Conservation (phyloP, 2,888 invertebrate genomes). For the Rugalucina vietnamica region DNA sequence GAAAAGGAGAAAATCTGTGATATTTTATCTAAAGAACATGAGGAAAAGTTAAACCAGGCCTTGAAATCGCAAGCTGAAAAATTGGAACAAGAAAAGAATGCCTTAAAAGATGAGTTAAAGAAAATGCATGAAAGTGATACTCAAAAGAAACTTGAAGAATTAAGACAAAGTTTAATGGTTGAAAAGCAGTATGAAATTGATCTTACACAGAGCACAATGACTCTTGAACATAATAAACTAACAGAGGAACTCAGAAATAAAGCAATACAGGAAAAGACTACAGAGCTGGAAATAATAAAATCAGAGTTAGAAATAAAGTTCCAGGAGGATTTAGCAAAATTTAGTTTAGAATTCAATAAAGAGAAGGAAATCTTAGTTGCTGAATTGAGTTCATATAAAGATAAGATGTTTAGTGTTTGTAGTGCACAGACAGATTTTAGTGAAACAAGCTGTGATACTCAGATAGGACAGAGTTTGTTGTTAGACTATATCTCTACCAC, state of each 20-base stretch:
- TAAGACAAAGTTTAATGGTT: constrained; percentile 36
- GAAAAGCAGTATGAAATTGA: constrained; percentile 58
- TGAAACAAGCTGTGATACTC: constrained; percentile 51
- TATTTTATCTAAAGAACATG: constrained; percentile 64
- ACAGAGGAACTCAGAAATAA: constrained; percentile 59
- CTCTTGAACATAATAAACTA: constrained; percentile 47
- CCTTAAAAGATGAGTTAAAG: constrained; percentile 38
- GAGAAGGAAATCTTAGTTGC: constrained; percentile 72
- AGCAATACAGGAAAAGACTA: constrained; percentile 53
- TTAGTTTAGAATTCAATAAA: constrained; percentile 55
- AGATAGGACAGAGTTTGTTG: constrained; percentile 35
- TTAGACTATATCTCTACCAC: not conserved
- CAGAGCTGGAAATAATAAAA: constrained; percentile 38
- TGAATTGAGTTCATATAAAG: constrained; percentile 41
- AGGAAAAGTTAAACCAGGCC: constrained; percentile 85
- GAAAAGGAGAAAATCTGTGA: constrained; percentile 68
- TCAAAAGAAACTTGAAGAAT: constrained; percentile 50
- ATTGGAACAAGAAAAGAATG: constrained; percentile 48
- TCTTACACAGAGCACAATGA: constrained; percentile 44
- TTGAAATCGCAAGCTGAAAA: constrained; percentile 86
- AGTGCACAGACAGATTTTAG: constrained; percentile 45
- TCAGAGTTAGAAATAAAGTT: constrained; percentile 51
- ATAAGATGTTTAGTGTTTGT: constrained; percentile 14
- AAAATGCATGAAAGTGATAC: constrained; percentile 44
- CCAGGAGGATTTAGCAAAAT: constrained; percentile 43